Base-by-base conservation (phyloP, 2,888 invertebrate species). In the Parochlus steinenii region DNA sequence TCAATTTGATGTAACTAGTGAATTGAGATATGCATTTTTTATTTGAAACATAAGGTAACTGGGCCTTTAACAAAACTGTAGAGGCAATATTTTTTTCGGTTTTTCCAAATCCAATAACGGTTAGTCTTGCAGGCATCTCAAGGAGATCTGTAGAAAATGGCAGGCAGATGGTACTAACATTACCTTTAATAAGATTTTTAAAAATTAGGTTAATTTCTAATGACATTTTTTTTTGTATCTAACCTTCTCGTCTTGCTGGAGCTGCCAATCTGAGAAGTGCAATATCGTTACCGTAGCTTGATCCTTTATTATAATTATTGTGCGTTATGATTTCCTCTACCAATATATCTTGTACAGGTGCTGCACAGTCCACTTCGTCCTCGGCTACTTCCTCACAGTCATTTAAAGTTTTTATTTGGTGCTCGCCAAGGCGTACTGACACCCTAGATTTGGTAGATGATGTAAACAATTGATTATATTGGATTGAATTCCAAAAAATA, bases 361-460 rank as follows among this genome's bases (percentile, higher is more conserved):
- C 42, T 0, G 46, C 46, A 30, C 51, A 52, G 16, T 43, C 42
- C 15, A 37, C 34, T 3, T 29, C 24, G 7, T 30, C 8, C 37
- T 41, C n/a, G n/a, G n/a, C 6, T 38, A 31, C 40, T 3, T 29
- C 29, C 20, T 47, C 47, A 31, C 51, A 52, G 24, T 52, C 50
- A 5, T 30, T 33, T 11, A 47, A 44, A 11, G 30, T 44, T 12
- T 38, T 14, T 4, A 45, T 40, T 37, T 51, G 43, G 37, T 48
- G 37, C 18, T 51, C 51, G 8, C 51, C 51, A 15, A 52, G 34
- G 31, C 50, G 44, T 10, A 50, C 45, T 6, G n/a, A n/a, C n/a
- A n/a, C n/a, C n/a, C n/a, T n/a, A n/a, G n/a, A n/a, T n/a, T n/a
- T n/a, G n/a, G n/a, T n/a, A n/a, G n/a, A n/a, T n/a, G n/a, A n/a